phyloP scores from a whole-genome alignment of 2,797 vertebrate species.

The Gobio occitaniae region DNA sequence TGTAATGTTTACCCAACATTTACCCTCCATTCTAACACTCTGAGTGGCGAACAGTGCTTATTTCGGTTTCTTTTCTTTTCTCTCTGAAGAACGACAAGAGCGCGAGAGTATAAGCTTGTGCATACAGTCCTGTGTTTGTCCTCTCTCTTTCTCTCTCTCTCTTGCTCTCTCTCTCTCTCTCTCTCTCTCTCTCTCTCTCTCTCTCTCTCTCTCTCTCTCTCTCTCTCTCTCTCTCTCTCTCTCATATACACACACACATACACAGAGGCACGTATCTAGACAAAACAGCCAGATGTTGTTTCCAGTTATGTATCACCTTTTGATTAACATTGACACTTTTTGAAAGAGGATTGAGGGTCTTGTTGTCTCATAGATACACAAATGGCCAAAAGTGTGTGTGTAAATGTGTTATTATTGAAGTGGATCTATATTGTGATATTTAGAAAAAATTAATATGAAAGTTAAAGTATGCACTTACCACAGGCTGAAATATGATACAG shows the following conservation, averaged over 20 bases:
- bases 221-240: slow-evolving; percentile 66
- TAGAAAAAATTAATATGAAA: neutral
- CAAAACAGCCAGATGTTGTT: slow-evolving; percentile 73
- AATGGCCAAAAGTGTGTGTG: neutral
- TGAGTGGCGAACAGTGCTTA: slow-evolving; percentile 69
- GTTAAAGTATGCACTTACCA: neutral
- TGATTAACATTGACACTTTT: neutral
- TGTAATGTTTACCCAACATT: slow-evolving; percentile 71
- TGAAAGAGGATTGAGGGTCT: neutral
- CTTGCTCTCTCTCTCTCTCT: slow-evolving; percentile 68
- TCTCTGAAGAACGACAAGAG: slow-evolving; percentile 74
- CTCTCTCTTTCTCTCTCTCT: slow-evolving; percentile 64
- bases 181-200: slow-evolving; percentile 62
- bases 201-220: slow-evolving; percentile 48
- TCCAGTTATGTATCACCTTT: neutral
- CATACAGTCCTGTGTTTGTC: slow-evolving; percentile 73
- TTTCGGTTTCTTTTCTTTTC: slow-evolving; percentile 76
- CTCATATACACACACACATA: neutral
- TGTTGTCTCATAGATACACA: neutral
- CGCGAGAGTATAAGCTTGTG: slow-evolving; percentile 75
- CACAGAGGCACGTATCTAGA: neutral
- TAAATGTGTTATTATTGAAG: neutral
- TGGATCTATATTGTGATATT: neutral
- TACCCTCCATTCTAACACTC: slow-evolving; percentile 72
- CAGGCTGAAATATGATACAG: neutral